Conservation (phyloP, 1,140 invertebrate genomes). For the Drosophila lacteicornis region DNA sequence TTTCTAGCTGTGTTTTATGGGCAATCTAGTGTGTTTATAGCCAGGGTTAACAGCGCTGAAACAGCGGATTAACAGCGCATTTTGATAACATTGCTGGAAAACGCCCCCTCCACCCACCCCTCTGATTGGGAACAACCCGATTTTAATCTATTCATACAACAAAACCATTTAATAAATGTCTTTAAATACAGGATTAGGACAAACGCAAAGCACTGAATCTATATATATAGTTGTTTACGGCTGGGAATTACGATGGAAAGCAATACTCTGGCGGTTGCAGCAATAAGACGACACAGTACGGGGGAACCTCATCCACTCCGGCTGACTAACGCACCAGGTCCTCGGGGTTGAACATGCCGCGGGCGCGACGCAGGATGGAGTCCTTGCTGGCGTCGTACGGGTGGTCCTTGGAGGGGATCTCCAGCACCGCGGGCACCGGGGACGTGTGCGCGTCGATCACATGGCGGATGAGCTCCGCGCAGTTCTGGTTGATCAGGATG, state of each 20-base stretch:
- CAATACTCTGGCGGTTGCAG: conserved; percentile 43
- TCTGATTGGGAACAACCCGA: neutral
- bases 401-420: conserved; percentile 99
- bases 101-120: neutral
- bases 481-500: conserved; percentile 99
- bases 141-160: conserved; percentile 42
- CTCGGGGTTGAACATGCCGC: conserved; percentile 95
- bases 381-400: conserved; percentile 99
- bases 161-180: conserved; percentile 47
- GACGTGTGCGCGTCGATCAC: conserved; percentile 97
- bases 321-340: conserved; percentile 87
- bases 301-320: neutral
- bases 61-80: neutral
- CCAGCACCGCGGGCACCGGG: conserved; percentile 97
- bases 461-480: conserved; percentile 99
- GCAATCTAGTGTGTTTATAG: too few relatives aligned
- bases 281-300: conserved; percentile 24
- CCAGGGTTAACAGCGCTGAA: too few relatives aligned
- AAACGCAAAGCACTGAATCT: conserved; percentile 34
- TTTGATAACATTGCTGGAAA: neutral
- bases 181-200: conserved; percentile 40
- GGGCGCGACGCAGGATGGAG: conserved; percentile 97
- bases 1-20: too few relatives aligned
- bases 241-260: conserved; percentile 19
- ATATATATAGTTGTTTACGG: conserved; percentile 15